phyloP scores from a whole-genome alignment of 2,888 invertebrate genomes.

The Caenorhabditis panamensis region DNA sequence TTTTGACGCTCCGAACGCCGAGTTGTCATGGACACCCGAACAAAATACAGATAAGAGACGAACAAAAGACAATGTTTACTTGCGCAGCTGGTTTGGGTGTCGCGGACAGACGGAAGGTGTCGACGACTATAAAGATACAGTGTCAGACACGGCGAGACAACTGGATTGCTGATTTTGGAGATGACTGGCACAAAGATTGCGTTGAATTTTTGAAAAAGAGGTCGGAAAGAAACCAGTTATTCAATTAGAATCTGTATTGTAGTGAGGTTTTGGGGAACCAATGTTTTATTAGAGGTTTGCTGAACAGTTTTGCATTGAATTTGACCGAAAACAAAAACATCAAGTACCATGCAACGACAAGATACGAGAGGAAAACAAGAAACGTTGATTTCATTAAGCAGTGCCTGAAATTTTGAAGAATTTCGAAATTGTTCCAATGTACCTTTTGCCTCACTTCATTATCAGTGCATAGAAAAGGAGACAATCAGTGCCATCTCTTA shows the following conservation, averaged over 20 bases:
- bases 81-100: conserved; percentile 39
- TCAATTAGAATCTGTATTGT: too few relatives aligned
- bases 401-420: too few relatives aligned
- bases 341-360: too few relatives aligned
- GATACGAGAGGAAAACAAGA: too few relatives aligned
- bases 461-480: too few relatives aligned
- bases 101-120: conserved; percentile 29
- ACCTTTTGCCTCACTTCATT: too few relatives aligned
- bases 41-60: conserved; percentile 15
- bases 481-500: background rate
- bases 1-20: conserved; percentile 8
- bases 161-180: conserved; percentile 4
- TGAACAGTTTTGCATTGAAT: too few relatives aligned
- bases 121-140: conserved; percentile 19
- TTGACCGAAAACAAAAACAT: too few relatives aligned
- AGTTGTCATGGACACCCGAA: conserved; percentile 42
- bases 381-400: too few relatives aligned
- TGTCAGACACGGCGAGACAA: background rate
- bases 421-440: too few relatives aligned
- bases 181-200: background rate
- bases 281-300: too few relatives aligned
- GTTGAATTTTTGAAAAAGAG: background rate
- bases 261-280: too few relatives aligned
- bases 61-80: conserved; percentile 1
- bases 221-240: background rate